A percentile compares a stretch with the other conserved stretches of the same genome.
Evolutionary conservation across 2,797 vertebrate species (phyloP).

Genomic region (Syncerus caffer): DNA sequence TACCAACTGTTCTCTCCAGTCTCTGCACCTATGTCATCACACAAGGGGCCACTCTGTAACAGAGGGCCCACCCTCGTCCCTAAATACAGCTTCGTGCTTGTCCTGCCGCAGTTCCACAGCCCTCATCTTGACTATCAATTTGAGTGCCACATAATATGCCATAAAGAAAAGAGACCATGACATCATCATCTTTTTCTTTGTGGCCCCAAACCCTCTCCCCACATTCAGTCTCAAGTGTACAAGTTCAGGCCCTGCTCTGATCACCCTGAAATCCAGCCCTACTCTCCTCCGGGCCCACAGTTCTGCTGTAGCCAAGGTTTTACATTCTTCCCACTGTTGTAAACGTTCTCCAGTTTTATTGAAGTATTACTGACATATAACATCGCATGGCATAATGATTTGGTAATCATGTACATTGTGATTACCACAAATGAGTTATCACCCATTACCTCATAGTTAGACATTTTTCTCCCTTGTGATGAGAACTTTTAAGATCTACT

Average conservation of each 20-base stretch:
- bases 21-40: too few relatives aligned
- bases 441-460: neutral
- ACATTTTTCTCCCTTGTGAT: neutral
- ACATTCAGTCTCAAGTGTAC: neutral
- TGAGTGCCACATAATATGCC: neutral
- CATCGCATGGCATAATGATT: neutral
- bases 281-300: neutral
- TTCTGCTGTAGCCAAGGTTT: neutral
- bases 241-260: neutral
- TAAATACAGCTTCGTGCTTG: neutral
- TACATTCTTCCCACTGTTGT: neutral
- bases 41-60: neutral
- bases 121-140: neutral
- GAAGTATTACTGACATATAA: neutral
- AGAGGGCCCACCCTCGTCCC: neutral
- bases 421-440: neutral
- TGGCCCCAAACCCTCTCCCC: too few relatives aligned
- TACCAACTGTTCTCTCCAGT: accelerated
- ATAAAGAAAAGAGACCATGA: neutral
- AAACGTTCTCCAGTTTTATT: neutral
- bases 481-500: neutral
- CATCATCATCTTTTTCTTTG: neutral
- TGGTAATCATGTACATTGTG: neutral
- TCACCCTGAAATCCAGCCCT: neutral
- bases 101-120: neutral